Evolutionary conservation across 2,113 vertebrate species (phyloP).

Genomic region (Myrmophylax atrothorax): DNA sequence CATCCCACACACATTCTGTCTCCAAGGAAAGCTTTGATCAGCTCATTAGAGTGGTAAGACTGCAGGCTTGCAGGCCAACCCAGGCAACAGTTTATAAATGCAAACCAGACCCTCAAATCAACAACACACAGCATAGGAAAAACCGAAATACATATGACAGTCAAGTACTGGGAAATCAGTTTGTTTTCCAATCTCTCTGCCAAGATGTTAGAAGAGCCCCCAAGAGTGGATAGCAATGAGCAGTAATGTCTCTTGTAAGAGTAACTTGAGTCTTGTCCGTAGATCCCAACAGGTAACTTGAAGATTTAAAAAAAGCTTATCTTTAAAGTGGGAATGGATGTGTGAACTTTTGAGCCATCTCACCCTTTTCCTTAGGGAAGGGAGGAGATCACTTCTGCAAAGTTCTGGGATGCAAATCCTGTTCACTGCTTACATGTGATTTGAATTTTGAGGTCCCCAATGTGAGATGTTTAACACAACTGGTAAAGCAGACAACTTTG

Average conservation of each 20-base stretch:
- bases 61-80: background rate
- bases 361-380: background rate
- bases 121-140: background rate
- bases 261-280: background rate
- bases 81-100: background rate
- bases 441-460: background rate
- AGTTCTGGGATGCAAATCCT: background rate
- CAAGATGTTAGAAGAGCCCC: background rate
- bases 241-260: background rate
- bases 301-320: background rate
- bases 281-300: background rate
- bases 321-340: background rate
- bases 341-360: background rate
- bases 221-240: rapidly evolving
- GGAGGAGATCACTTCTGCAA: background rate
- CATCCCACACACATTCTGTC: rapidly evolving
- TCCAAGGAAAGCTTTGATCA: background rate
- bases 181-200: background rate
- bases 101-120: background rate
- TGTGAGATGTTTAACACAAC: background rate
- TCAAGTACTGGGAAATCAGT: background rate
- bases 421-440: background rate
- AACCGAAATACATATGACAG: background rate
- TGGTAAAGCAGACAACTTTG: background rate
- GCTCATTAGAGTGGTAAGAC: background rate